Conservation (phyloP, 2,113 vertebrate species). For the Trogon surrucura region DNA sequence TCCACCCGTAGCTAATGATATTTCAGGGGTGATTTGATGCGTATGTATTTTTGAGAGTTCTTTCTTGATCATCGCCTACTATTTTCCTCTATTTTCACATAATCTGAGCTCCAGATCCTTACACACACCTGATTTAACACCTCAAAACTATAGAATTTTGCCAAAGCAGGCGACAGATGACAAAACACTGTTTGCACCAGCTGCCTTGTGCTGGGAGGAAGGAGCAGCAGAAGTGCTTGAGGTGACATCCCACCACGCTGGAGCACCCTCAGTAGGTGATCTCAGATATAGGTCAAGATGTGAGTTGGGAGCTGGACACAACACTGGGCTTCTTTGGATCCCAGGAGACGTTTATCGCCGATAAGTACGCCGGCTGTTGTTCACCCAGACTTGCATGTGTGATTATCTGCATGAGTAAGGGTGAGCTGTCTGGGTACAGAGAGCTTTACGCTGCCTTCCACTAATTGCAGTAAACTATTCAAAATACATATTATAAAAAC, state of each 20-base stretch:
- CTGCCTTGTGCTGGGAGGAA: not conserved
- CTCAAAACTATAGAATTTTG: not conserved
- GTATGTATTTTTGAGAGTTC: fast-evolving
- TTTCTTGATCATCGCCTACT: not conserved
- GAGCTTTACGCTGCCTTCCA: not conserved
- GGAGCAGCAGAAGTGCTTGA: not conserved
- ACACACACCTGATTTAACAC: not conserved
- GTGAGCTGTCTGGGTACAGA: not conserved
- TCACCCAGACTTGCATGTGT: not conserved
- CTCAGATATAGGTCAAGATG: not conserved
- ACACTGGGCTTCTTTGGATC: not conserved
- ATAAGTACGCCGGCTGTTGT: not conserved
- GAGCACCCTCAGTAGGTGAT: not conserved
- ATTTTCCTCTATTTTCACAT: not conserved
- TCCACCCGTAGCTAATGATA: fast-evolving
- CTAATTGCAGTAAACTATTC: not conserved
- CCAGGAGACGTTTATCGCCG: not conserved
- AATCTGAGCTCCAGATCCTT: not conserved
- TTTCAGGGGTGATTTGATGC: not conserved
- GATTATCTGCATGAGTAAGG: not conserved
- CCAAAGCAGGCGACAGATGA: not conserved
- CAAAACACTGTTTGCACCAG: not conserved
- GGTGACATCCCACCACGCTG: not conserved
- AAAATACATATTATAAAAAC: not conserved
- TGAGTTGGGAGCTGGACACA: not conserved